These are phyloP conservation scores for Brachionus plicatilis DNA, from an alignment of 1,140 invertebrate species.

Conservation along the genomic window DNA sequence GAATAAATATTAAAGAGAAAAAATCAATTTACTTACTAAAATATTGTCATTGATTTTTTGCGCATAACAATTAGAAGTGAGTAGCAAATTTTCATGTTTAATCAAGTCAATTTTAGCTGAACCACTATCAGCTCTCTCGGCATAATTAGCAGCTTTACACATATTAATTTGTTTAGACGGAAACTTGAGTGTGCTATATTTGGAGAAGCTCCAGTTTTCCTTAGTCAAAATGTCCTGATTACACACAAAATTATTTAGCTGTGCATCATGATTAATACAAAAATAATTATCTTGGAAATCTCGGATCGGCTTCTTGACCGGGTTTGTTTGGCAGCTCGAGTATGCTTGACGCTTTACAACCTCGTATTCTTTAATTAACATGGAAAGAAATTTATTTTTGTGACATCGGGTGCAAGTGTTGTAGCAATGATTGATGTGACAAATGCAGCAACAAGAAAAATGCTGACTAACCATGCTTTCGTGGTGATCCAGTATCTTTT, in stretches of 20 bases:
- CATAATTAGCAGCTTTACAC: background rate
- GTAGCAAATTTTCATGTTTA: background rate
- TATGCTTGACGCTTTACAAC: background rate
- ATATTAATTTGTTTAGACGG: background rate
- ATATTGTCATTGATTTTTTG: conserved; percentile 10
- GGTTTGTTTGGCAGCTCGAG: background rate
- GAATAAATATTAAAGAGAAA: background rate
- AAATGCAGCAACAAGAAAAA: background rate
- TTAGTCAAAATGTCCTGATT: conserved; percentile 12
- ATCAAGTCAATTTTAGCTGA: background rate
- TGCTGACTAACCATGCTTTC: background rate
- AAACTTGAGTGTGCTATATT: background rate
- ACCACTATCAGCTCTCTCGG: background rate
- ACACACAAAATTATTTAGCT: conserved; percentile 5
- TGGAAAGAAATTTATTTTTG: background rate
- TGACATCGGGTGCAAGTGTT: background rate
- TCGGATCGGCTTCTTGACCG: background rate
- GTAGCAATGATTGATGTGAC: background rate
- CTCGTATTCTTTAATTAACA: background rate
- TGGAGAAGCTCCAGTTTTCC: background rate
- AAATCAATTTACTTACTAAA: background rate
- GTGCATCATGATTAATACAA: background rate
- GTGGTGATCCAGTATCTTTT: background rate
- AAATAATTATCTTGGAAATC: conserved; percentile 4
- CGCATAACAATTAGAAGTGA: background rate